Conservation (phyloP, 2,888 invertebrate genomes). For the Macrosoma leucophasiata region DNA sequence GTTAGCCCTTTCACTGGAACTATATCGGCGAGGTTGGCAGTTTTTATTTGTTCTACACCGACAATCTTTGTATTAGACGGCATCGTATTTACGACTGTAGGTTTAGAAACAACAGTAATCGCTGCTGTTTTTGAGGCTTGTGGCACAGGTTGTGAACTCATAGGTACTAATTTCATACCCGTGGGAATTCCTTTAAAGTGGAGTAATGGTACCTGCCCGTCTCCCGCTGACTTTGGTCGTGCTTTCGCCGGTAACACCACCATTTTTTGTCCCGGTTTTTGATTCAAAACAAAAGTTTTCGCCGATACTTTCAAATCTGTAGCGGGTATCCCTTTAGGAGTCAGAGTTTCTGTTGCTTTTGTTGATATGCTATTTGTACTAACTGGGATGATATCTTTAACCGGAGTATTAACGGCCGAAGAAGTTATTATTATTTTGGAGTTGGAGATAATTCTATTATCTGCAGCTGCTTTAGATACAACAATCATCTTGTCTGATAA, state of each 20-base stretch:
- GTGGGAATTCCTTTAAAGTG: conserved; percentile 66
- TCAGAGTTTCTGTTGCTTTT: conserved; percentile 51
- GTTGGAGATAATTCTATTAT: conserved; percentile 43
- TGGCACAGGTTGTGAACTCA: conserved; percentile 51
- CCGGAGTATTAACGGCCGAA: conserved; percentile 42
- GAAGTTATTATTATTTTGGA: conserved; percentile 59
- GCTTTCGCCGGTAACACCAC: conserved; percentile 66
- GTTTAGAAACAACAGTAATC: conserved; percentile 52
- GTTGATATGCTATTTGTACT: conserved; percentile 46
- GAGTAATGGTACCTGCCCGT: conserved; percentile 57
- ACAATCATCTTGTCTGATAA: conserved; percentile 64
- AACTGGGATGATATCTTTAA: conserved; percentile 37
- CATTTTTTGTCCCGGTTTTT: conserved; percentile 70
- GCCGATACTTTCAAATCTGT: conserved; percentile 69
- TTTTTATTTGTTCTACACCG: conserved; percentile 46
- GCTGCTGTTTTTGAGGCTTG: conserved; percentile 41
- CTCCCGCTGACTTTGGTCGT: conserved; percentile 50
- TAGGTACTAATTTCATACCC: conserved; percentile 65
- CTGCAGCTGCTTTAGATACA: conserved; percentile 56
- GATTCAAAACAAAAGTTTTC: conserved; percentile 65
- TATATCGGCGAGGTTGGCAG: conserved; percentile 65
- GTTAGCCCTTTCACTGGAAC: conserved; percentile 62
- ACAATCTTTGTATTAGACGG: conserved; percentile 48
- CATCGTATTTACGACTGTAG: conserved; percentile 40
- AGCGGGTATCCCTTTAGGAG: conserved; percentile 65